phyloP scores from a whole-genome alignment of 1,140 invertebrate species.

The Anastrepha ludens region DNA sequence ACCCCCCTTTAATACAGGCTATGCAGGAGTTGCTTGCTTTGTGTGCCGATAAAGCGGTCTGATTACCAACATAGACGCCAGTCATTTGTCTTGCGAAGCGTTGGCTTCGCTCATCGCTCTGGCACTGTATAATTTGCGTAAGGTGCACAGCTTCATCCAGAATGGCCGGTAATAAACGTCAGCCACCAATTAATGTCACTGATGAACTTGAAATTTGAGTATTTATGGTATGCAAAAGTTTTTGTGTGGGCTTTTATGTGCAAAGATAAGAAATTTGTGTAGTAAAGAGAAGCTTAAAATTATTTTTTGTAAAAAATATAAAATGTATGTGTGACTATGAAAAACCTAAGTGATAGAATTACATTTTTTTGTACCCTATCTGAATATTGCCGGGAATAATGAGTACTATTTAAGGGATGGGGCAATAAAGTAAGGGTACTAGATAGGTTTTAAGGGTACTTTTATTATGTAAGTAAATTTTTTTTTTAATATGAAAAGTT shows the following conservation, averaged over 20 bases:
- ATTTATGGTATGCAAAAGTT: background rate
- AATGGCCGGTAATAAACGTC: slow-evolving; percentile 61
- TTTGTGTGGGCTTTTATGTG: background rate
- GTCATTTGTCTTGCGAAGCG: slow-evolving; percentile 1
- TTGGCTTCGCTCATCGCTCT: background rate
- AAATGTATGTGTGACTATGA: background rate
- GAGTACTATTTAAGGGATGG: too few relatives aligned
- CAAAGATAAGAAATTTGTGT: background rate
- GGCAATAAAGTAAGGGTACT: too few relatives aligned
- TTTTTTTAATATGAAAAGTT: too few relatives aligned
- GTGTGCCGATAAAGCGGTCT: background rate
- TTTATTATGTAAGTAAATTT: too few relatives aligned
- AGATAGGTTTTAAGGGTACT: too few relatives aligned
- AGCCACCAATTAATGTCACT: slow-evolving; percentile 61
- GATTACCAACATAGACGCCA: background rate
- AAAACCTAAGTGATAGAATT: background rate
- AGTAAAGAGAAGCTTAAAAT: background rate
- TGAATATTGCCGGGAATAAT: background rate
- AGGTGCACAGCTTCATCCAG: background rate
- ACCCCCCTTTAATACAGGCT: background rate
- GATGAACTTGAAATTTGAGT: slow-evolving; percentile 40
- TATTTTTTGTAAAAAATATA: background rate
- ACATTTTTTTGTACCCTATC: background rate
- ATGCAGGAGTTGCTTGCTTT: background rate
- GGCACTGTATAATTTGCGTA: background rate